Evolutionary conservation across 2,113 vertebrate genomes (phyloP).

Genomic region (Pteropus alecto): DNA sequence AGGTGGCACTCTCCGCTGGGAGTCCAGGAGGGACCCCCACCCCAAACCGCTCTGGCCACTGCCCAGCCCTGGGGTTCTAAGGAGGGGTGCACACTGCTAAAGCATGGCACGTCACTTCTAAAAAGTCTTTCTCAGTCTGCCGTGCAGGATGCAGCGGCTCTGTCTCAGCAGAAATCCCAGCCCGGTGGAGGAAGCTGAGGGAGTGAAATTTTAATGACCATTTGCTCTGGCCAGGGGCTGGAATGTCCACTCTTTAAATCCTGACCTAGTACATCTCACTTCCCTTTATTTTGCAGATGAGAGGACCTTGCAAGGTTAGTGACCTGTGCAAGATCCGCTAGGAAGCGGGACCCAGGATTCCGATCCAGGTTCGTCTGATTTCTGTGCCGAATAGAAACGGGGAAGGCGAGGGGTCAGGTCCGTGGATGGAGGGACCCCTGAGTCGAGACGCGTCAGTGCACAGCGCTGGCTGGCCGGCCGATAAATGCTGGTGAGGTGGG

Average conservation of each 20-base stretch:
- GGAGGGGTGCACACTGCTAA: fast-evolving
- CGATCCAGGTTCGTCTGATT: neutral
- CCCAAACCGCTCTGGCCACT: neutral
- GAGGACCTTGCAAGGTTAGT: neutral
- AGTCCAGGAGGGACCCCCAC: neutral
- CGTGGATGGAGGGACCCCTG: neutral
- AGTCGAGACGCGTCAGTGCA: neutral
- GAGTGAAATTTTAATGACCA: fast-evolving
- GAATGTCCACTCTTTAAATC: neutral
- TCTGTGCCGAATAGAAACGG: neutral
- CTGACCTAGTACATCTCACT: neutral
- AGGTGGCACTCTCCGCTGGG: conserved; percentile 30
- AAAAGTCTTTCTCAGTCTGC: neutral
- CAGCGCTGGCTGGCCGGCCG: neutral
- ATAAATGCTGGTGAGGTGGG: neutral
- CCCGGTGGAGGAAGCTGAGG: neutral
- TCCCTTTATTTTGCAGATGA: neutral
- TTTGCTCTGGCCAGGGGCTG: neutral
- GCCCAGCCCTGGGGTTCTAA: neutral
- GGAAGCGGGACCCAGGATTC: neutral
- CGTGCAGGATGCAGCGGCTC: fast-evolving
- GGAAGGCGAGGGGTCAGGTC: neutral
- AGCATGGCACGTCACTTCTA: neutral
- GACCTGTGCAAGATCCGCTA: neutral
- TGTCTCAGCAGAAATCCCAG: neutral